Evolutionary conservation across 1,140 invertebrate genomes (phyloP).

Genomic region (Pemphigus obesinymphae): DNA sequence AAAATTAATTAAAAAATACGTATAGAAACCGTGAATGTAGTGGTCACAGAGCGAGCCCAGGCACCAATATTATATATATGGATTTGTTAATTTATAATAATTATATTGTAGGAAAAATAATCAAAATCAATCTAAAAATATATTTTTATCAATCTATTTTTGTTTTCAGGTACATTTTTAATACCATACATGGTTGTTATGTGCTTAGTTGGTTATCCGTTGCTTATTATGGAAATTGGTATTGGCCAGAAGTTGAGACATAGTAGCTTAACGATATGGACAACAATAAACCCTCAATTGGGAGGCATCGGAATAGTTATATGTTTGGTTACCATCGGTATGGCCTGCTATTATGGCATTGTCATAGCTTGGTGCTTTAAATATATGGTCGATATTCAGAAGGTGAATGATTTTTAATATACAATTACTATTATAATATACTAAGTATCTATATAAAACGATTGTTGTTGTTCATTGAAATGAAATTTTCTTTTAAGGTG

Average conservation of each 20-base stretch:
- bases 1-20: no score
- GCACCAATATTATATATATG: no score
- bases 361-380: slow-evolving; percentile 13
- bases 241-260: slow-evolving; percentile 26
- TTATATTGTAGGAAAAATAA: no score
- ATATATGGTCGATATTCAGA: slow-evolving; percentile 13
- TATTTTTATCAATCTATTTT: not conserved
- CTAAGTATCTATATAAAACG: no score
- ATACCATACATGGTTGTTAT: slow-evolving; percentile 16
- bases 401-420: not conserved
- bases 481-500: no score
- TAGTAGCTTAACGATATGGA: slow-evolving; percentile 9
- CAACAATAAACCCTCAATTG: slow-evolving; percentile 25
- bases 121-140: not conserved
- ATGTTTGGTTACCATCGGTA: not conserved
- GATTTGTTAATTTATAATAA: no score
- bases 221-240: slow-evolving; percentile 23
- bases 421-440: not conserved
- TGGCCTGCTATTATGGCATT: slow-evolving; percentile 4
- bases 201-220: slow-evolving; percentile 27
- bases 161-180: slow-evolving; percentile 30
- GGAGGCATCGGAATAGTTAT: slow-evolving; percentile 10
- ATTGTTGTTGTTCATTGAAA: no score
- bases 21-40: no score
- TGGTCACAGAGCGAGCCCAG: no score